These are phyloP conservation scores for Plutomurus gul DNA, from an alignment of 1,140 invertebrate genomes.

Conservation along the genomic window DNA sequence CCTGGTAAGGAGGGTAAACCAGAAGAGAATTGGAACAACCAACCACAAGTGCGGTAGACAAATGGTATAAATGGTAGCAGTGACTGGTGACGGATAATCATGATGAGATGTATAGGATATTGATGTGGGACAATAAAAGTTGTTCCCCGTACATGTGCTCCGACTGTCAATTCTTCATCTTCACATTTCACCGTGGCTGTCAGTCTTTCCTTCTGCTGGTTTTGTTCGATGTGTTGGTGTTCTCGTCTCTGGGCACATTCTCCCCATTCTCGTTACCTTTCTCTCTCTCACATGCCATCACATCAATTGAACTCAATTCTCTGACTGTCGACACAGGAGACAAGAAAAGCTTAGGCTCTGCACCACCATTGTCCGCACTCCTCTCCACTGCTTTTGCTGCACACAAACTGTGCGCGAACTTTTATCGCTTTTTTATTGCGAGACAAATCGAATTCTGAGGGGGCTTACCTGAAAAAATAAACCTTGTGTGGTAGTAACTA, in stretches of 20 bases:
- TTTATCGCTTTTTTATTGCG: slow-evolving; percentile 34
- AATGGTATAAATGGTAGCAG: not conserved
- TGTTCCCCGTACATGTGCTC: not conserved
- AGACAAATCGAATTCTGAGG: slow-evolving; percentile 33
- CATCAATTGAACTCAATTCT: not conserved
- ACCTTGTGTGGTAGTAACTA: too few relatives aligned
- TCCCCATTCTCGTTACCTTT: slow-evolving; percentile 20
- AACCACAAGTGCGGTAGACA: not conserved
- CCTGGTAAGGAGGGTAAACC: too few relatives aligned
- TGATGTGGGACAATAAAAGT: slow-evolving; percentile 29
- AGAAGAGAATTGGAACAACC: too few relatives aligned
- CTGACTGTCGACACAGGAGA: not conserved
- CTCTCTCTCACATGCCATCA: slow-evolving; percentile 27
- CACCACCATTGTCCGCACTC: too few relatives aligned
- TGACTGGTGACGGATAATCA: not conserved
- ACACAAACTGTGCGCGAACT: not conserved
- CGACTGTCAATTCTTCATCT: slow-evolving; percentile 26
- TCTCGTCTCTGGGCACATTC: not conserved
- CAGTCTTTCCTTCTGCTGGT: slow-evolving; percentile 1
- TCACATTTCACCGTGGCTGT: slow-evolving; percentile 18
- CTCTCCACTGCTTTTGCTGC: too few relatives aligned
- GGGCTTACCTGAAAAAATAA: slow-evolving; percentile 29
- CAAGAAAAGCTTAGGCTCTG: not conserved
- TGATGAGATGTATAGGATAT: slow-evolving; percentile 13
- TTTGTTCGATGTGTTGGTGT: not conserved